Percentiles rank a stretch among this genome's conserved stretches.
These are phyloP conservation scores for Drosophila nigrodunni DNA, from an alignment of 1,140 invertebrate genomes.

Conservation along the genomic window DNA sequence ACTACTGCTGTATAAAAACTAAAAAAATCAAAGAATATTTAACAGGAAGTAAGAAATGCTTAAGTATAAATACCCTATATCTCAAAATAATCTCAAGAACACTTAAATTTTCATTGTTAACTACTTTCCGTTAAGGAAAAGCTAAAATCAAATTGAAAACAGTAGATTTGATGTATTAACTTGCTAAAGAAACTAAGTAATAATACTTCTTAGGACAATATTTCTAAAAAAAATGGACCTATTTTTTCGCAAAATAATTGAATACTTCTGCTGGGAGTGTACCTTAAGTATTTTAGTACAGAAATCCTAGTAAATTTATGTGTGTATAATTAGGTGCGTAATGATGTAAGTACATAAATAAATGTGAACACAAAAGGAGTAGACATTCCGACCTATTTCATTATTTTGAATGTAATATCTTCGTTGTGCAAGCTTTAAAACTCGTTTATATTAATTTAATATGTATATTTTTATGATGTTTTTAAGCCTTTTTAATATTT, in stretches of 20 bases:
- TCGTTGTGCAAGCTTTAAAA: background rate
- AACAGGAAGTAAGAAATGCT: background rate
- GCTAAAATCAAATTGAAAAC: no score
- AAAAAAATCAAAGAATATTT: background rate
- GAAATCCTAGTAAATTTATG: background rate
- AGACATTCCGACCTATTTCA: background rate
- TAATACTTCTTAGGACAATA: background rate
- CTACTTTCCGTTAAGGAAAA: no score
- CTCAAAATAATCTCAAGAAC: no score
- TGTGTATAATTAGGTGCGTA: background rate
- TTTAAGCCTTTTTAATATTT: background rate
- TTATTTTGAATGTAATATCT: background rate
- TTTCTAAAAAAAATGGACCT: no score
- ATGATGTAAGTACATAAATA: background rate
- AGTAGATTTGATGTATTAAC: no score
- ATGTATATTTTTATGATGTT: constrained; percentile 8
- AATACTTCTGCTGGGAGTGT: no score
- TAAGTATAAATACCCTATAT: background rate
- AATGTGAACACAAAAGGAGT: background rate
- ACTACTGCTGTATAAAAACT: background rate
- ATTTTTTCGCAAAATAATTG: no score
- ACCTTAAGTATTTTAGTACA: background rate
- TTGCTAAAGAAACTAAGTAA: no score
- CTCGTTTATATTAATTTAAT: background rate
- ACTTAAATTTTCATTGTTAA: no score